Evolutionary conservation across 2,888 invertebrate genomes (phyloP).

Genomic region (Cynaeus angustus): DNA sequence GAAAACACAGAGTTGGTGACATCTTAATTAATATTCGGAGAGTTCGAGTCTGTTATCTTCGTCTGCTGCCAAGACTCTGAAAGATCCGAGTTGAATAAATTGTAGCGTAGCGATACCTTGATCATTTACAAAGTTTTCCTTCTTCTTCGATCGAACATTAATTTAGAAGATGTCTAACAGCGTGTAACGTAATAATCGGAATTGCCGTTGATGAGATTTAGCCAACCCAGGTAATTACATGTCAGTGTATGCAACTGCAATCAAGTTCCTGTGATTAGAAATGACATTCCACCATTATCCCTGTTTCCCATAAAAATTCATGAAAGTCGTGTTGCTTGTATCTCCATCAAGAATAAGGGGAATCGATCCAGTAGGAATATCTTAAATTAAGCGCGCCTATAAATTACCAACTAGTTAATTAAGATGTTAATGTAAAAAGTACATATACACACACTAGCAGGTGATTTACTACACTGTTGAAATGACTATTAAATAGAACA

Average conservation of each 20-base stretch:
- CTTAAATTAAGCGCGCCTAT: conserved; percentile 55
- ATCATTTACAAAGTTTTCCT: conserved; percentile 36
- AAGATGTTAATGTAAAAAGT: conserved; percentile 56
- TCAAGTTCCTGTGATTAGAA: conserved; percentile 27
- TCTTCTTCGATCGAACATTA: conserved; percentile 31
- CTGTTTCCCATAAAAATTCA: conserved; percentile 31
- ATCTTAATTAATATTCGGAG: conserved; percentile 60
- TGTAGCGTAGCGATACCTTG: conserved; percentile 34
- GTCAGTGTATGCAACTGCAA: conserved; percentile 39
- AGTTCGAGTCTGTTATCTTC: conserved; percentile 55
- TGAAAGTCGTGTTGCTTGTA: conserved; percentile 14
- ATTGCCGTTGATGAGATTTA: conserved; percentile 41
- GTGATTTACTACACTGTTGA: conserved; percentile 62
- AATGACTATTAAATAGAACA: conserved; percentile 63
- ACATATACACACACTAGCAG: conserved; percentile 52
- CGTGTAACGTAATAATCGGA: conserved; percentile 39
- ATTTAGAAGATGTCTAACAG: conserved; percentile 38
- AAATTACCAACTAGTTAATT: conserved; percentile 60
- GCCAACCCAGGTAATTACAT: conserved; percentile 29
- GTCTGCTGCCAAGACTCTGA: conserved; percentile 53
- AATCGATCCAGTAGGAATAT: conserved; percentile 42
- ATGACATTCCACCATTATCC: conserved; percentile 6
- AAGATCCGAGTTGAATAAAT: conserved; percentile 46
- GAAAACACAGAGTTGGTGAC: conserved; percentile 52
- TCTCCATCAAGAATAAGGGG: conserved; percentile 11